Percentiles rank a stretch among this genome's conserved stretches.
These are phyloP conservation scores for Syngnathus acus DNA, from an alignment of 2,797 vertebrate genomes.

Conservation along the genomic window DNA sequence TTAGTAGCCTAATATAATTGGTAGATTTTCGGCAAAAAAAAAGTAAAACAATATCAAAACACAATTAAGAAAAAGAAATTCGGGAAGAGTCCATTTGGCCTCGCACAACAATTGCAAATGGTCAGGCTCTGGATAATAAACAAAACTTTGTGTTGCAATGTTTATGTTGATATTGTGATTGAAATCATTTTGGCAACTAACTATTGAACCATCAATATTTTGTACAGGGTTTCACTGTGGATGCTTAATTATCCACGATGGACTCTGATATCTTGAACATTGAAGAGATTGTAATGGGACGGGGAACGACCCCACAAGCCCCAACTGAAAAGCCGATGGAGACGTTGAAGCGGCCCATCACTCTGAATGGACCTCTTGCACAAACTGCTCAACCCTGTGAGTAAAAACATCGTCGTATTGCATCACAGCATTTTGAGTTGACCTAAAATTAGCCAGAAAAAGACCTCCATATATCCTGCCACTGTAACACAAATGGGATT, in stretches of 20 bases:
- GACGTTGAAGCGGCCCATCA: slow-evolving; percentile 48
- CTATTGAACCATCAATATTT: too few relatives aligned
- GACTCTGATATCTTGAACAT: slow-evolving; percentile 74
- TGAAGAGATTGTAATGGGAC: slow-evolving; percentile 73
- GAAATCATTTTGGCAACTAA: background rate
- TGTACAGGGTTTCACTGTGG: background rate
- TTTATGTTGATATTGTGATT: background rate
- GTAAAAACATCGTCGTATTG: slow-evolving; percentile 10
- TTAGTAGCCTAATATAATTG: background rate
- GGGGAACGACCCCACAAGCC: slow-evolving; percentile 50
- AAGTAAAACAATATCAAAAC: background rate
- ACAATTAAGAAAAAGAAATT: background rate
- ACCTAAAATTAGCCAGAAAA: too few relatives aligned
- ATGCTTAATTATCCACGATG: slow-evolving; percentile 46
- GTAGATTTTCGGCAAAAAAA: background rate
- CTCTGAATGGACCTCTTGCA: slow-evolving; percentile 47
- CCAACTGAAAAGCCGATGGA: slow-evolving; percentile 53
- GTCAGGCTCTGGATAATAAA: background rate
- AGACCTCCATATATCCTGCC: too few relatives aligned
- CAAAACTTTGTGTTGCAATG: background rate
- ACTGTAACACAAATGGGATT: too few relatives aligned
- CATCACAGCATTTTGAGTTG: too few relatives aligned
- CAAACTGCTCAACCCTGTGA: slow-evolving; percentile 67
- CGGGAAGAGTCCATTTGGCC: background rate
- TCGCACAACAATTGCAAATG: too few relatives aligned